Evolutionary conservation across 2,113 vertebrate species (phyloP), one percentile per base, ranked within the genome.

Genomic region (Oncorhynchus mykiss): DNA sequence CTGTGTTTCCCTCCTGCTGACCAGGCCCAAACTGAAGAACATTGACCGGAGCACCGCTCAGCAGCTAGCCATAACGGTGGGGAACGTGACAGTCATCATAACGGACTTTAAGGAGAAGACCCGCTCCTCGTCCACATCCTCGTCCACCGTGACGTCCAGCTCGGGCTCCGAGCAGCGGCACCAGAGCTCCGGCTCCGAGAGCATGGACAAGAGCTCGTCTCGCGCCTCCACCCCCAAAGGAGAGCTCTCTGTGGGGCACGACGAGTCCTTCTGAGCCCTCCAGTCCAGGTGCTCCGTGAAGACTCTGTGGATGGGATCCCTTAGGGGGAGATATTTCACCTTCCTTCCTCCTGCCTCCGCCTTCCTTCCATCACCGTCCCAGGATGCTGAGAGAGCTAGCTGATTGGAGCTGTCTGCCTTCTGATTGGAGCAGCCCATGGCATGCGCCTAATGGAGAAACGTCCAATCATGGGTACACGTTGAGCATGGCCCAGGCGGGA

Each of bases 31-130:
- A 82, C 96, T 99, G 95, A 99, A 99, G 95, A 99, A 99, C 75
- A 92, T 99, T 51, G 97, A 99, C 94, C 93, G 98, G 91, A 99
- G 98, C 93, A 99, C 97, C 0, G 97, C 97, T 39, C 97, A 99
- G 92, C 97, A 99, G 92, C 89, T 99, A 92, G 97, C 98, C 80
- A 98, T 99, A 89, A 99, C 98, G 48, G 98, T 99, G 81, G 98
- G 98, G 74, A 99, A 99, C 64, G 97, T 99, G 92, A 99, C 98
- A 60, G 98, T 99, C 92, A 99, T 99, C 92, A 99, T 99, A 91
- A 99, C 98, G 94, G 98, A 99, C 97, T 99, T 99, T 97, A 99
- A 99, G 92, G 98, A 99, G 95, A 99, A 99, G 96, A 99, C 95
- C 90, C 97, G 98, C 88, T 97, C 96, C 82, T 99, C 96, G 69